A percentile compares a stretch with the other conserved stretches of the same genome.
Evolutionary conservation across 2,797 vertebrate genomes (phyloP).

Genomic region (Melanotaenia parkinsoni): DNA sequence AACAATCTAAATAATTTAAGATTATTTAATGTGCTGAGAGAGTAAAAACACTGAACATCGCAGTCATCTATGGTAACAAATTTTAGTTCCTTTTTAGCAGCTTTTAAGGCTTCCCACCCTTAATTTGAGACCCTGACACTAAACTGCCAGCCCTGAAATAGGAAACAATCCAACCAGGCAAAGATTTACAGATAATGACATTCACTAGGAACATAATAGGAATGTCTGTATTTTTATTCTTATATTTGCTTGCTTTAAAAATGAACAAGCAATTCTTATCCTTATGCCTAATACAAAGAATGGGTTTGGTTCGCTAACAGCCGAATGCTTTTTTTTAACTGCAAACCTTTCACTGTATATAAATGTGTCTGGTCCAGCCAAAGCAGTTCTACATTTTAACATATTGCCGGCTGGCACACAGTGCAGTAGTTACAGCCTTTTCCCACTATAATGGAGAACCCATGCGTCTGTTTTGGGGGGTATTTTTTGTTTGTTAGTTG

Average conservation of each 20-base stretch:
- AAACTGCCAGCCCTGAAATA: conserved; percentile 22
- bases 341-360: conserved; percentile 28
- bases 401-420: conserved; percentile 28
- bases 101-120: conserved; percentile 19
- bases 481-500: conserved; percentile 22
- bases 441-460: conserved; percentile 56
- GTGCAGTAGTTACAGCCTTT: conserved; percentile 18
- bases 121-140: conserved; percentile 23
- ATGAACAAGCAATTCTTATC: conserved; percentile 50
- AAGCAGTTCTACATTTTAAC: conserved; percentile 30
- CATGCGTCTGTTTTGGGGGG: conserved; percentile 30
- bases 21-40: conserved; percentile 51
- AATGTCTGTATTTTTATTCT: conserved; percentile 16
- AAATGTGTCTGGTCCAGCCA: conserved; percentile 17
- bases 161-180: conserved; percentile 44
- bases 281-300: conserved; percentile 23
- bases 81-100: conserved; percentile 36
- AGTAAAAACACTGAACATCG: conserved; percentile 60
- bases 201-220: conserved; percentile 8
- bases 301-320: conserved; percentile 1
- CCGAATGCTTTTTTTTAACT: conserved; percentile 70
- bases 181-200: conserved; percentile 4
- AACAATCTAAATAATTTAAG: conserved; percentile 54
- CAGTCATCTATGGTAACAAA: conserved; percentile 53
- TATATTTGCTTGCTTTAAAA: conserved; percentile 17